Conservation (phyloP, 2,113 vertebrate species). For the Hystrix cristata region DNA sequence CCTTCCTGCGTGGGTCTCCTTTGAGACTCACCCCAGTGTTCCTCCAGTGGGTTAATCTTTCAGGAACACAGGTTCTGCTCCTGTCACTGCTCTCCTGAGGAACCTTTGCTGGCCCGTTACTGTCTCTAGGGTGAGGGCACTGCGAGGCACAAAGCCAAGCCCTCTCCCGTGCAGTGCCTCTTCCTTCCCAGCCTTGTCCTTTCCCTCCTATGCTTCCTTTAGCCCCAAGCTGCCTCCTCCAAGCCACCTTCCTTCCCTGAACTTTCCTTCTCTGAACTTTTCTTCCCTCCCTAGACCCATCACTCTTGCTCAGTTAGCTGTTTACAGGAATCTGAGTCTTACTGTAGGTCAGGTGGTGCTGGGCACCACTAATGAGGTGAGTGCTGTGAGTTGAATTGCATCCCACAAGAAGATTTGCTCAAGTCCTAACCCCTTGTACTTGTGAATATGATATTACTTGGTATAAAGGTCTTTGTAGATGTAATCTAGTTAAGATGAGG, state of each 20-base stretch:
- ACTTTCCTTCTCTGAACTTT: not conserved
- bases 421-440: not conserved
- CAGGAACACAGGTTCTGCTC: not conserved
- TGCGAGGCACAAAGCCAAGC: not conserved
- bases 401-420: not conserved
- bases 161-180: not conserved
- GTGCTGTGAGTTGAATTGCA: not conserved
- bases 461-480: not conserved
- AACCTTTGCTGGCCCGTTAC: not conserved
- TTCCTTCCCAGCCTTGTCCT: too few species aligned
- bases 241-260: not conserved
- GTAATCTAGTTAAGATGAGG: not conserved
- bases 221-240: not conserved
- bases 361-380: not conserved
- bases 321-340: not conserved
- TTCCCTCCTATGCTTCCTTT: not conserved
- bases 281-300: not conserved
- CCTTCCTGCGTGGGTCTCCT: not conserved
- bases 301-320: not conserved
- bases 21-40: not conserved
- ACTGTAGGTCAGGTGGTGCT: not conserved
- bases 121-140: not conserved
- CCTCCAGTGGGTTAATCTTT: not conserved
- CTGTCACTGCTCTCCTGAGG: not conserved
- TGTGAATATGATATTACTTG: not conserved